Evolutionary conservation across 2,797 vertebrate genomes (phyloP), one percentile per base, ranked within the genome.

Genomic region (Carcharodon carcharias): DNA sequence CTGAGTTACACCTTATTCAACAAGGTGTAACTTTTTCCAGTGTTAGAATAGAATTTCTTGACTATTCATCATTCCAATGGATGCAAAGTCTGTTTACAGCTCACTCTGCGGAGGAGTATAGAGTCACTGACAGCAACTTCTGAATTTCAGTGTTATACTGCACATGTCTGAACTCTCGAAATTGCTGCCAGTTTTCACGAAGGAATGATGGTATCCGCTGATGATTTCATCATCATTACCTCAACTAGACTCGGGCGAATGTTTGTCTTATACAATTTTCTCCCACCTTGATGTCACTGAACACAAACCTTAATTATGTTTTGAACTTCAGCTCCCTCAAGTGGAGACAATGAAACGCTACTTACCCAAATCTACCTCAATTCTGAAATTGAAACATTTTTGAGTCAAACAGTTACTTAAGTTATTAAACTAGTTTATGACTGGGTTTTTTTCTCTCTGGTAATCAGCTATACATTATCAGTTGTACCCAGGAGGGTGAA

Each of bases 351-450:
- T 21, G 11, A 14, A 45, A n/a, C 40, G 50, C 2, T 5, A 85
- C 40, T 85, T 40, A 50, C 40, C 40, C 40, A 3, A 71, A n/a
- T 88, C 26, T 56, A 31, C 87, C 23, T 28, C 56, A 12, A 56
- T 31, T 88, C 87, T 54, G 50, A 88, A 88, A 67, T 56, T 88
- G 21, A 88, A 26, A 56, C 54, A 88, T 56, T 56, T 56, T 16
- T 73, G 31, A n/a, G 28, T 56, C 87, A 88, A 88, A 56, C 85
- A 88, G 85, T 54, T 88, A 88, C 28, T 88, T 88, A n/a, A n/a
- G 12, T 77, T n/a, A 35, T n/a, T n/a, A n/a, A n/a, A 14, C 73
- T 77, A n/a, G 31, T 77, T 88, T 45, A 21, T 88, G 87, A 88
- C 28, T n/a, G 35, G 45, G 45, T 50, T 50, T 50, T 50, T 23